Evolutionary conservation across 2,113 vertebrate species (phyloP).

Genomic region (Lutjanus erythropterus): DNA sequence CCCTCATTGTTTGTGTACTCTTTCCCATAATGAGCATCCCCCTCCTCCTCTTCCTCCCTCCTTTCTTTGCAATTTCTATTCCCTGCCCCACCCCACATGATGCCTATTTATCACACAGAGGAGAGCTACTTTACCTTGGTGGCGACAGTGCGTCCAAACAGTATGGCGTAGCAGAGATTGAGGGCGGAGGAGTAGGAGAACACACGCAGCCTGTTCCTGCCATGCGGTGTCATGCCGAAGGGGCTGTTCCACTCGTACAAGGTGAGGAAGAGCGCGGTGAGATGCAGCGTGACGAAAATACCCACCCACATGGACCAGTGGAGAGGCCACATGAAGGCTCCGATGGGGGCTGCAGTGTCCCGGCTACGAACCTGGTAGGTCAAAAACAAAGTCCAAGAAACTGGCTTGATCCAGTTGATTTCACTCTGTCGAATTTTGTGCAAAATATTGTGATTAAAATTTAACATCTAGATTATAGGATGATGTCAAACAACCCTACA

Average conservation of each 20-base stretch:
- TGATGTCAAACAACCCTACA: no score
- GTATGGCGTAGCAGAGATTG: slow-evolving; percentile 97
- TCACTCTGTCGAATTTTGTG: not conserved
- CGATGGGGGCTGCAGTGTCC: slow-evolving; percentile 93
- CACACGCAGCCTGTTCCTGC: slow-evolving; percentile 91
- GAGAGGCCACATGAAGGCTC: slow-evolving; percentile 97
- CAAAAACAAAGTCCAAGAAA: slow-evolving; percentile 15
- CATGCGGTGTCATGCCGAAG: slow-evolving; percentile 95
- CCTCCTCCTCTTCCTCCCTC: not conserved
- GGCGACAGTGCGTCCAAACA: slow-evolving; percentile 94
- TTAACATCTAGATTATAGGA: slow-evolving; percentile 5
- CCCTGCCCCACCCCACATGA: not conserved
- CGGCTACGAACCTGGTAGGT: slow-evolving; percentile 87
- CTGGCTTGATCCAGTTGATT: not conserved
- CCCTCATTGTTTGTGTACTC: slow-evolving; percentile 26
- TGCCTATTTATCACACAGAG: slow-evolving; percentile 51
- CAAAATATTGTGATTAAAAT: not conserved
- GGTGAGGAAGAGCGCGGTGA: slow-evolving; percentile 95
- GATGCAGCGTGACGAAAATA: slow-evolving; percentile 93
- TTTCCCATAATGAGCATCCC: slow-evolving; percentile 22
- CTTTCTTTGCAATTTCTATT: slow-evolving; percentile 28
- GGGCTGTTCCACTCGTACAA: slow-evolving; percentile 98
- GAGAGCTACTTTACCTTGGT: slow-evolving; percentile 86
- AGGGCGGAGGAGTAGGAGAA: slow-evolving; percentile 98
- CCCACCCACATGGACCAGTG: slow-evolving; percentile 99